Percentiles rank a stretch among this genome's conserved stretches.
phyloP scores from a whole-genome alignment of 2,113 vertebrate genomes.

The Stomatorhinus ivindoensis region DNA sequence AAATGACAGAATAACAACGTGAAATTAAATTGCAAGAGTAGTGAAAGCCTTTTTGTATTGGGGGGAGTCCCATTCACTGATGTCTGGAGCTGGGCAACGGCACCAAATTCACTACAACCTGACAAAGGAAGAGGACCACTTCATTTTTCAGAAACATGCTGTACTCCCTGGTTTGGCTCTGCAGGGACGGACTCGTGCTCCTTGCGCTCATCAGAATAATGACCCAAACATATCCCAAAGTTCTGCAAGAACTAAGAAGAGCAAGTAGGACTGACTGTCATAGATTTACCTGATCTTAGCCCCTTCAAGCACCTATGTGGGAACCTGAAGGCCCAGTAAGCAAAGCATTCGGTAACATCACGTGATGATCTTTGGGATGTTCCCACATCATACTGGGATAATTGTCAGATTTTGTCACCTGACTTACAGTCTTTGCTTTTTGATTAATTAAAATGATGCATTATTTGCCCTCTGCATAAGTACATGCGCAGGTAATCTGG shows the following conservation, averaged over 20 bases:
- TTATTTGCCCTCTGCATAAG: neutral
- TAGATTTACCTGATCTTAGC: neutral
- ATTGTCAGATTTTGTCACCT: neutral
- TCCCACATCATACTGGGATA: neutral
- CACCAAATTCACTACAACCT: neutral
- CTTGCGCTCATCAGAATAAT: neutral
- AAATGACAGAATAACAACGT: neutral
- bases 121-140: neutral
- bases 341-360: neutral
- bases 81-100: neutral
- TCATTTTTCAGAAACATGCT: neutral
- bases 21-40: neutral
- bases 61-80: no score
- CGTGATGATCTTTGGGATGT: neutral
- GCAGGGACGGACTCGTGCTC: neutral
- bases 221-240: neutral
- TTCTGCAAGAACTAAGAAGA: neutral
- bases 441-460: neutral
- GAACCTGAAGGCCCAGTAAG: neutral
- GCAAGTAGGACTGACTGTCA: neutral
- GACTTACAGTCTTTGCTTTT: neutral
- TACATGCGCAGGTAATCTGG: neutral
- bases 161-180: neutral
- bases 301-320: neutral
- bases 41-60: neutral